Percentiles rank a stretch among this genome's conserved stretches.
These are phyloP conservation scores for Cataglyphis cursor DNA, from an alignment of 2,888 invertebrate genomes.

Conservation along the genomic window DNA sequence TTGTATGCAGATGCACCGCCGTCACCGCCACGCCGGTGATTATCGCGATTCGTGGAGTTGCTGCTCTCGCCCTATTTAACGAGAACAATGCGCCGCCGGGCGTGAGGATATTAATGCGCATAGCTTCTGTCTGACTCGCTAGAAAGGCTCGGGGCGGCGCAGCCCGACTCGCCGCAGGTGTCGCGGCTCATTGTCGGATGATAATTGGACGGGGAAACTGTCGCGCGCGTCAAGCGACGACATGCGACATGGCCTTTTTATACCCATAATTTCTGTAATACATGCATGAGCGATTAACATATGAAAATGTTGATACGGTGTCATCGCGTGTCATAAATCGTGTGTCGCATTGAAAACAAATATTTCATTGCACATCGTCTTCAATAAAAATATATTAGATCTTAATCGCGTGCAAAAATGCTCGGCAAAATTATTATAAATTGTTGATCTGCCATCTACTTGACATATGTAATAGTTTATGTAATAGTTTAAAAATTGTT, in stretches of 20 bases:
- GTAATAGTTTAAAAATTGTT: conserved; percentile 18
- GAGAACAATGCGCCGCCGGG: conserved; percentile 61
- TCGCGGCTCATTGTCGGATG: conserved; percentile 65
- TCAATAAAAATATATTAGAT: conserved; percentile 3
- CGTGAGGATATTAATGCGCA: conserved; percentile 54
- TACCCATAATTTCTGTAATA: conserved; percentile 11
- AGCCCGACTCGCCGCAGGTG: conserved; percentile 44
- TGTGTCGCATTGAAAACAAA: neutral
- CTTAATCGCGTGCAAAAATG: neutral
- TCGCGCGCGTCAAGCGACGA: conserved; percentile 29
- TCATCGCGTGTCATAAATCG: neutral
- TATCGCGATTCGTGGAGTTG: conserved; percentile 65
- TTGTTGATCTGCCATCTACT: neutral
- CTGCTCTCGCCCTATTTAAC: conserved; percentile 67
- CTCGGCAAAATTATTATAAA: neutral
- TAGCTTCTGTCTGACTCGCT: conserved; percentile 59
- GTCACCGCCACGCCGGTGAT: conserved; percentile 59
- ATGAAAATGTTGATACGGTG: neutral
- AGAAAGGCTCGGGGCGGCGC: conserved; percentile 8
- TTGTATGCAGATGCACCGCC: conserved; percentile 79
- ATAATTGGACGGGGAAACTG: conserved; percentile 78
- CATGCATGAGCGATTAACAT: conserved; percentile 22
- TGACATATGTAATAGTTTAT: neutral
- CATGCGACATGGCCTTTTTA: conserved; percentile 17
- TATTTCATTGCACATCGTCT: conserved; percentile 15